These are phyloP conservation scores for Porites cylindrica DNA, from an alignment of 92 coral and sea anemone species.

Conservation along the genomic window DNA sequence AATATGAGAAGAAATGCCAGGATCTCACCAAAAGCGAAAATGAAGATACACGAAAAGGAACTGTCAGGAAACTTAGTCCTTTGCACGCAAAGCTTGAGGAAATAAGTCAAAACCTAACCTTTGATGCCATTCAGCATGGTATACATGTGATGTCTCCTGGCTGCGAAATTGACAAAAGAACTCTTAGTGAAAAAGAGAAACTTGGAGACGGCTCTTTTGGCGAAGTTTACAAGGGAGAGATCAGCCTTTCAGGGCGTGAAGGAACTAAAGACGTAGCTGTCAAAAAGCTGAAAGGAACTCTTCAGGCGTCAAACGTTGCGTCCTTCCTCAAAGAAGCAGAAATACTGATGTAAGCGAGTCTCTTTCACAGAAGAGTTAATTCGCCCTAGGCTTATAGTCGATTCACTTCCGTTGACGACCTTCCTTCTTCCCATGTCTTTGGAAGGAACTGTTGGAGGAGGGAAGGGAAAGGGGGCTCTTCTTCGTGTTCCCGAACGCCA, in stretches of 20 bases:
- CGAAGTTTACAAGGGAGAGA: slow-evolving; percentile 2
- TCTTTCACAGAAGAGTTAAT: too few species aligned
- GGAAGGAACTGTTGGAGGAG: too few species aligned
- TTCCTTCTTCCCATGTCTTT: too few species aligned
- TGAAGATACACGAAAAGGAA: not conserved
- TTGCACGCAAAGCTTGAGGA: not conserved
- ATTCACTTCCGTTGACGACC: too few species aligned
- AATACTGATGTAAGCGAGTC: slow-evolving; percentile 15
- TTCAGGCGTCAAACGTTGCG: slow-evolving; percentile 4
- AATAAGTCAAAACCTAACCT: not conserved
- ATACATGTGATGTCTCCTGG: slow-evolving; percentile 23
- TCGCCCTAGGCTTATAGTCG: too few species aligned
- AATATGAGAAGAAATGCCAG: slow-evolving; percentile 19
- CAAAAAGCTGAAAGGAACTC: not conserved
- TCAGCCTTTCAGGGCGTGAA: not conserved
- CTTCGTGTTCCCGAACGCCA: too few species aligned
- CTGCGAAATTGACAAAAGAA: slow-evolving; percentile 2
- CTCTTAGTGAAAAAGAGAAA: not conserved
- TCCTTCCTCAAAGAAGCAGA: slow-evolving; percentile 34
- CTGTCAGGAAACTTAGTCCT: not conserved
- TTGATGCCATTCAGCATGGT: slow-evolving; percentile 33
- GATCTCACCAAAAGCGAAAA: slow-evolving; percentile 16
- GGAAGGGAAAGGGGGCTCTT: too few species aligned
- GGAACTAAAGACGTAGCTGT: not conserved
- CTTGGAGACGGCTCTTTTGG: slow-evolving; percentile 23